Evolutionary conservation across 2,113 vertebrate species (phyloP).

Genomic region (Protobothrops flavoviridis): DNA sequence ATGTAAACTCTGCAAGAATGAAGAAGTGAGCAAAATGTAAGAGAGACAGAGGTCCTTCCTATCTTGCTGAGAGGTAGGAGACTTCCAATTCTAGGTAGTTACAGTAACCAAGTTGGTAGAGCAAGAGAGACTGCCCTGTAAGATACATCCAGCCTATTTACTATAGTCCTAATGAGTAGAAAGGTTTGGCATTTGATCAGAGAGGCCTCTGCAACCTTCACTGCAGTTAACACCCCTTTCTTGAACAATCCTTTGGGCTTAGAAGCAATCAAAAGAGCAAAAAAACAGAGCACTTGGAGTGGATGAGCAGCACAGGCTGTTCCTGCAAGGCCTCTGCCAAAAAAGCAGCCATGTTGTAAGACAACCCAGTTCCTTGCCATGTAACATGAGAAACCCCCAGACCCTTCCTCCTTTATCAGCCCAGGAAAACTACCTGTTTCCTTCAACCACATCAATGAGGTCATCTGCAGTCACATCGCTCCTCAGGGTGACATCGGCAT

Average conservation of each 20-base stretch:
- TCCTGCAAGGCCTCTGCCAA: background rate
- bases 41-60: background rate
- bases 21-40: background rate
- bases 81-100: background rate
- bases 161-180: background rate
- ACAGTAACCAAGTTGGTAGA: no score
- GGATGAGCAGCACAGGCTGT: background rate
- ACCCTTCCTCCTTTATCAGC: background rate
- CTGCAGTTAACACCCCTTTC: background rate
- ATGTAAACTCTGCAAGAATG: slow-evolving; percentile 86
- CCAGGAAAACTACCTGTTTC: slow-evolving; percentile 82
- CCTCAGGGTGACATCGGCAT: slow-evolving; percentile 93
- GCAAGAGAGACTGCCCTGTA: background rate
- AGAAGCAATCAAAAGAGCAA: background rate
- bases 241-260: background rate
- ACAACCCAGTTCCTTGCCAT: background rate
- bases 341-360: background rate
- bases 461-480: slow-evolving; percentile 93
- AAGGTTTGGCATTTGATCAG: background rate
- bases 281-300: no score
- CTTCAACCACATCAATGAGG: slow-evolving; percentile 96
- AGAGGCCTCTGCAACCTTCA: background rate
- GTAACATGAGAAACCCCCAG: background rate
- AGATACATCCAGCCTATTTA: background rate
- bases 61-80: background rate